Percentiles rank a stretch among this genome's conserved stretches.
Evolutionary conservation across 1,140 invertebrate species (phyloP).

Genomic region (Pteromalus puparum): DNA sequence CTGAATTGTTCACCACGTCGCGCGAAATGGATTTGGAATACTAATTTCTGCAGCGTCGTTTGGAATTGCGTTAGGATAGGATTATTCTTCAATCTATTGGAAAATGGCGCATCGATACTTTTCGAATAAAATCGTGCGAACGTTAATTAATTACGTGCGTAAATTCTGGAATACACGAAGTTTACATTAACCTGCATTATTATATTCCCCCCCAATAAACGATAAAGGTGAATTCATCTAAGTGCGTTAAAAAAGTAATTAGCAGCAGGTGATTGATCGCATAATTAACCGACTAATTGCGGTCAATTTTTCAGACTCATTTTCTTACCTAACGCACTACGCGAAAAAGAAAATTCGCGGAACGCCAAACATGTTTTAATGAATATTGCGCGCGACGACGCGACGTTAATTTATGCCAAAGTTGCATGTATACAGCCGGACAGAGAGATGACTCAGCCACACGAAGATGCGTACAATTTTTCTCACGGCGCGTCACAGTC

Average conservation of each 20-base stretch:
- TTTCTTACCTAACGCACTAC: neutral
- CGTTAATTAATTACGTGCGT: no score
- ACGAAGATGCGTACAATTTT: neutral
- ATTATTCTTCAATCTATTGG: no score
- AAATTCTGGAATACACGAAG: no score
- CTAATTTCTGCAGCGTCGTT: neutral
- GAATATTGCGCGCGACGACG: neutral
- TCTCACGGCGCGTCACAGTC: neutral
- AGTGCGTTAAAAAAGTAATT: neutral
- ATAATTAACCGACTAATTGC: conserved; percentile 4
- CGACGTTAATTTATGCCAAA: neutral
- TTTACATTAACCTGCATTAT: no score
- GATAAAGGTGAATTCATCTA: neutral
- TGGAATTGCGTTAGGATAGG: neutral
- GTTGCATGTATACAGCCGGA: neutral
- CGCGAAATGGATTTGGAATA: neutral
- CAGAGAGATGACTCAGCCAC: neutral
- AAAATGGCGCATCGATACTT: no score
- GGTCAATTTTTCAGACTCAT: conserved; percentile 13
- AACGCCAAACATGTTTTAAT: conserved; percentile 25
- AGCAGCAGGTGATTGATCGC: neutral
- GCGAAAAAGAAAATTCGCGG: neutral
- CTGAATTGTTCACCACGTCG: neutral
- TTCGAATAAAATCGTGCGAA: no score
- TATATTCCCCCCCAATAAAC: no score